Evolutionary conservation across 1,140 invertebrate genomes (phyloP), one percentile per base, ranked within the genome.

Genomic region (Bombus waltoni): DNA sequence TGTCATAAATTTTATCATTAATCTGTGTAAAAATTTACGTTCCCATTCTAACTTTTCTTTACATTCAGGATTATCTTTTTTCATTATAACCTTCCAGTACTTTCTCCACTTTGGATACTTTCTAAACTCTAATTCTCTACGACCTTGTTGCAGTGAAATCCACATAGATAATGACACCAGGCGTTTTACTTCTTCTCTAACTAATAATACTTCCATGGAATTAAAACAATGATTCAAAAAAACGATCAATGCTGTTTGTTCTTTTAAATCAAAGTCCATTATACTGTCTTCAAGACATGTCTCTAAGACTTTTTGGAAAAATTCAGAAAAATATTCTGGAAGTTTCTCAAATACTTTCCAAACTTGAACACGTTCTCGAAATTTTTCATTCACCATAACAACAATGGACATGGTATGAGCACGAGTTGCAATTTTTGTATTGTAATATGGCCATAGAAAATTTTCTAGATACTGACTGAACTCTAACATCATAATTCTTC

Each of bases 311-410:
- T 98, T 97, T 86, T 97, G 96, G 91, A 99, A 99, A 94, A 99
- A 99, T 5, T 96, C 96, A 1, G 97, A 95, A 95, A 99, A 99
- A 83, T 99, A 96, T 1, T 97, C 96, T 1, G 98, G 97, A 59
- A 97, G 95, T 88, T 97, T 97, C 85, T 98, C 96, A 91, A 99
- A 99, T 28, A 97, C 96, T 96, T 98, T 97, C 99, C 99, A 99
- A n/a, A 99, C 98, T 86, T 98, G 97, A 25, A 99, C 98, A 89
- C 99, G 95, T 95, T 99, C 99, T 28, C 99, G 96, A 93, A 99
- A 99, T 94, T 99, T 99, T 93, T 99, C 99, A 96, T 99, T 99
- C 22, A 99, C 97, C 98, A 99, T 99, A 1, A 98, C 97, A 57
- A 99, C 97, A 87, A 99, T 99, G 0, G 99, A 99, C 97, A 99